Conservation (phyloP, 2,113 vertebrate genomes). For the Tachuris rubrigastra region DNA sequence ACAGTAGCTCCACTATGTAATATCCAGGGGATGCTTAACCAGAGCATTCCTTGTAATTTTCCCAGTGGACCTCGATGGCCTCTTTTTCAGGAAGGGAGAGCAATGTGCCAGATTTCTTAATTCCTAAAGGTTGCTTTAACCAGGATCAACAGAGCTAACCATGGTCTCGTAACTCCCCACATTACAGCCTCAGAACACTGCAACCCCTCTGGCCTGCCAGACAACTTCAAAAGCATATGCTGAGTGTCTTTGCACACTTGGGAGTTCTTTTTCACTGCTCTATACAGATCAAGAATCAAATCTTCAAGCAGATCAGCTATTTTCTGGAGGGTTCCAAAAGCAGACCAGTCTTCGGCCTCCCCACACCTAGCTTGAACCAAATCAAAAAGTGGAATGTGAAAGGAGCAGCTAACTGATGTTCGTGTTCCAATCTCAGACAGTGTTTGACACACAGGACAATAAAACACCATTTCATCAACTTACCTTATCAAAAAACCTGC, state of each 20-base stretch:
- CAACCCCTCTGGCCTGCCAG: neutral
- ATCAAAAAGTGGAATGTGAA: neutral
- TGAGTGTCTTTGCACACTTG: neutral
- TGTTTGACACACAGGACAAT: neutral
- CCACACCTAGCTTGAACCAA: neutral
- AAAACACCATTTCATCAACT: slow-evolving; percentile 46
- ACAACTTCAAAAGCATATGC: neutral
- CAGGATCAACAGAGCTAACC: neutral
- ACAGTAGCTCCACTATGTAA: neutral
- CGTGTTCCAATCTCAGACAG: neutral
- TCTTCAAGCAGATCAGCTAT: neutral
- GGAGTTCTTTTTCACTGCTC: neutral
- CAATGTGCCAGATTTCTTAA: neutral
- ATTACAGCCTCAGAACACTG: neutral
- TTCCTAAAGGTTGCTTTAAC: neutral
- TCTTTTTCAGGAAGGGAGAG: neutral
- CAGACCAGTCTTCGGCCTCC: neutral
- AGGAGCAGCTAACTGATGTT: neutral
- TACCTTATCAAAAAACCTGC: slow-evolving; percentile 99
- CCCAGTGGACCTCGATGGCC: neutral
- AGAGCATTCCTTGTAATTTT: neutral
- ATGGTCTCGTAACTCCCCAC: neutral
- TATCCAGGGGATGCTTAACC: neutral
- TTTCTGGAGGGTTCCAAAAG: neutral
- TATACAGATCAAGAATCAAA: neutral